A percentile compares a stretch with the other conserved stretches of the same genome.
These are phyloP conservation scores for Helarctos malayanus DNA, from an alignment of 2,797 vertebrate species.

Conservation along the genomic window DNA sequence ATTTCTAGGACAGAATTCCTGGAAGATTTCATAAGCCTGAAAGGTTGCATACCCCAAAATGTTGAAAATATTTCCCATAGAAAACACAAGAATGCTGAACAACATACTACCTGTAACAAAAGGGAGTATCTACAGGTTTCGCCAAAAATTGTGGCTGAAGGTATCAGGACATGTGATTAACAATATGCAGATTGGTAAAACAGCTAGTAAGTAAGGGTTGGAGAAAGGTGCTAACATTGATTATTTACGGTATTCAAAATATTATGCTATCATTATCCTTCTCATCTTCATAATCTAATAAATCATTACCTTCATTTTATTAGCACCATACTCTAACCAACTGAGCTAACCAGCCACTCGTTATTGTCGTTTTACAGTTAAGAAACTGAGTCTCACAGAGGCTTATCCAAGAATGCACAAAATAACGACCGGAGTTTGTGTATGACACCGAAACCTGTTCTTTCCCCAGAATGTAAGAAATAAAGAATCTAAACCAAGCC, in stretches of 20 bases:
- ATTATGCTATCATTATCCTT: background rate
- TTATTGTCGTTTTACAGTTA: background rate
- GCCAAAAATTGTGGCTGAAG: background rate
- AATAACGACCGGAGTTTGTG: background rate
- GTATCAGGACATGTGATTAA: background rate
- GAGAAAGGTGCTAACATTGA: background rate
- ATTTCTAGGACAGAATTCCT: background rate
- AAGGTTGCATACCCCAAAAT: background rate
- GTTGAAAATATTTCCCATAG: constrained; percentile 37
- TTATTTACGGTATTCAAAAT: background rate
- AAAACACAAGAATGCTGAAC: constrained; percentile 17
- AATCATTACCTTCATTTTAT: background rate
- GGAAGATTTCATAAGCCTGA: background rate
- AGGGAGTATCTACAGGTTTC: background rate
- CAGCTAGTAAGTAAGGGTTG: background rate
- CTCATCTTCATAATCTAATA: background rate
- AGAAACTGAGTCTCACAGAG: background rate
- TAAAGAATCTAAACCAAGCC: background rate
- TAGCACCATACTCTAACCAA: background rate
- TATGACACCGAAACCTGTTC: background rate
- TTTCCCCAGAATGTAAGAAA: background rate
- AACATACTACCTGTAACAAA: background rate
- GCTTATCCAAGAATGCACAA: background rate
- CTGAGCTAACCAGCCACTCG: background rate
- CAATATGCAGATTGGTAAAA: background rate